Evolutionary conservation across 2,888 invertebrate species (phyloP).

Genomic region (Oscheius sp.): DNA sequence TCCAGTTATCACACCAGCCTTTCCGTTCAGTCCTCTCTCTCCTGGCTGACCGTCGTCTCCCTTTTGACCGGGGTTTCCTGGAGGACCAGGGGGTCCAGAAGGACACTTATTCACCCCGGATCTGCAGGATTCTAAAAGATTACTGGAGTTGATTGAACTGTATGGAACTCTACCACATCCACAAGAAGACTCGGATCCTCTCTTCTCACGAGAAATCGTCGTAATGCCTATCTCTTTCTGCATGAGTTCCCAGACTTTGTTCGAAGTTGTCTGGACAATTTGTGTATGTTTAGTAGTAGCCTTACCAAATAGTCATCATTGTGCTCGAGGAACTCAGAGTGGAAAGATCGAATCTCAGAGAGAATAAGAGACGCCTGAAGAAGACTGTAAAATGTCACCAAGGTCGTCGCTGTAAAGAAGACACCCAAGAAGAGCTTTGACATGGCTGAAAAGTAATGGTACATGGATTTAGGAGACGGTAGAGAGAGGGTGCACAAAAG

Average conservation of each 20-base stretch:
- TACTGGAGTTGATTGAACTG: neutral
- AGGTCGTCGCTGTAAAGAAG: neutral
- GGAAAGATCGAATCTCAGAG: slow-evolving; percentile 17
- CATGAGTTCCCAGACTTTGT: slow-evolving; percentile 34
- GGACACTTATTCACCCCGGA: slow-evolving; percentile 29
- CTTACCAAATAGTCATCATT: slow-evolving; percentile 26
- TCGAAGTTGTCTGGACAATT: slow-evolving; percentile 20
- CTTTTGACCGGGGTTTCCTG: slow-evolving; percentile 10
- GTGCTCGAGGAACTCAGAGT: slow-evolving; percentile 13
- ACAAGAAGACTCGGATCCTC: slow-evolving; percentile 1
- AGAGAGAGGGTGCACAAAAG: too few relatives aligned
- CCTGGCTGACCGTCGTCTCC: slow-evolving; percentile 18
- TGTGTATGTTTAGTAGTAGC: neutral
- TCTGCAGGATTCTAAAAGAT: slow-evolving; percentile 20
- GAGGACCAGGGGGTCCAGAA: slow-evolving; percentile 20
- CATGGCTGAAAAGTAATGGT: slow-evolving; percentile 8
- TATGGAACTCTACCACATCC: slow-evolving; percentile 8
- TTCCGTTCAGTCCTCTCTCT: slow-evolving; percentile 4
- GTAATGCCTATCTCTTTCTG: slow-evolving; percentile 19
- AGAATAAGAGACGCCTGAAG: slow-evolving; percentile 11
- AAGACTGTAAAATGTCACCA: slow-evolving; percentile 12
- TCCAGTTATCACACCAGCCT: slow-evolving; percentile 19
- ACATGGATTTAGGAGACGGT: too few relatives aligned
- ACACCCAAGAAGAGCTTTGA: neutral
- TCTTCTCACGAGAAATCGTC: slow-evolving; percentile 13